Evolutionary conservation across 2,113 vertebrate species (phyloP).

Genomic region (Puma concolor): DNA sequence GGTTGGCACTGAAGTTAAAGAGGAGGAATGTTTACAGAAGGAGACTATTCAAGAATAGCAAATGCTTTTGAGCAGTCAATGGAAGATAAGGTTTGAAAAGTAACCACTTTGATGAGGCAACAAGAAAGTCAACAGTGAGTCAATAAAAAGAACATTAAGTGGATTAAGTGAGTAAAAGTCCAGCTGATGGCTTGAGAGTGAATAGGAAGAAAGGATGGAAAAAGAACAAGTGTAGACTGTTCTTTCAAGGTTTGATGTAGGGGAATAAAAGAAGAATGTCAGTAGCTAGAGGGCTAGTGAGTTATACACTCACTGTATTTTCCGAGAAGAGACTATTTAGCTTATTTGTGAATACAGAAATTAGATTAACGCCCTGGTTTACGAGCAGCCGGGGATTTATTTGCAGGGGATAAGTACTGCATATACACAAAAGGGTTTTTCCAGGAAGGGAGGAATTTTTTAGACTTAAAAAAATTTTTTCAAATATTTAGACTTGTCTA

Average conservation of each 20-base stretch:
- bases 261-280: neutral
- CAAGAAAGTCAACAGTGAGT: neutral
- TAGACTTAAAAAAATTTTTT: neutral
- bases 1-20: neutral
- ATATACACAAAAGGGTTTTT: neutral
- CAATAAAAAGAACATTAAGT: neutral
- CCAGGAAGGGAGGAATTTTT: neutral
- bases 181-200: too few relatives aligned
- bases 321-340: neutral
- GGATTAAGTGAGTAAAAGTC: neutral
- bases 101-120: neutral
- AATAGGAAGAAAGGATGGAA: neutral
- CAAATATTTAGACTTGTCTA: slow-evolving; percentile 25
- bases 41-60: neutral
- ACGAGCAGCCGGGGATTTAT: neutral
- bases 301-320: neutral
- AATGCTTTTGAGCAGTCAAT: neutral
- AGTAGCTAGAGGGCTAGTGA: neutral
- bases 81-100: neutral
- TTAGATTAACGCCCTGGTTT: neutral
- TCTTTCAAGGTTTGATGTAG: neutral
- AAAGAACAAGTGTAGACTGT: neutral
- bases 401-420: neutral
- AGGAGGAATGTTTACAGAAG: neutral
- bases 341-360: neutral